phyloP scores from a whole-genome alignment of 2,888 invertebrate species.

The Amiota minor region DNA sequence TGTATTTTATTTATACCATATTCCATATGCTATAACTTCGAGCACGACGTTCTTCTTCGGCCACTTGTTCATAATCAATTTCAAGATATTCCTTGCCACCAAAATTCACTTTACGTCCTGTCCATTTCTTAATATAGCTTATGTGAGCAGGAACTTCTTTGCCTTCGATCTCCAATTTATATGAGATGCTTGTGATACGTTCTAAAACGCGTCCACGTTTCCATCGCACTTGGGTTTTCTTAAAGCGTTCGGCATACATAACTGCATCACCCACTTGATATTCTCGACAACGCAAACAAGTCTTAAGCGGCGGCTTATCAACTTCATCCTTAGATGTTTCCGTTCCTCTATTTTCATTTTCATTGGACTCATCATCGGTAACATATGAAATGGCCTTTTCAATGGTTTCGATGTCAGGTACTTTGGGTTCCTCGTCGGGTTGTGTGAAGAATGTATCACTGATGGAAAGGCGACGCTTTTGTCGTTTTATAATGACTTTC shows the following conservation, averaged over 20 bases:
- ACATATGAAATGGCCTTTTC: slow-evolving; percentile 69
- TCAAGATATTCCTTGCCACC: slow-evolving; percentile 72
- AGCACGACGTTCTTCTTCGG: slow-evolving; percentile 67
- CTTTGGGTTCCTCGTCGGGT: slow-evolving; percentile 56
- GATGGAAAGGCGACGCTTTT: slow-evolving; percentile 69
- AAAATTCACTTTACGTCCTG: slow-evolving; percentile 70
- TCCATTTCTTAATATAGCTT: slow-evolving; percentile 71
- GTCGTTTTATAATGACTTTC: slow-evolving; percentile 71
- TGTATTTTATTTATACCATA: slow-evolving; percentile 43
- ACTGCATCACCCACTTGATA: slow-evolving; percentile 70
- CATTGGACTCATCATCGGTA: slow-evolving; percentile 54
- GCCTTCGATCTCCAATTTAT: slow-evolving; percentile 70
- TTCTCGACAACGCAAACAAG: slow-evolving; percentile 68
- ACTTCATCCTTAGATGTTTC: slow-evolving; percentile 46
- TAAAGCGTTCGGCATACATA: slow-evolving; percentile 70
- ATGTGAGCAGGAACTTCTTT: slow-evolving; percentile 71
- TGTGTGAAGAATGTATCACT: slow-evolving; percentile 65
- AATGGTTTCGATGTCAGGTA: slow-evolving; percentile 66
- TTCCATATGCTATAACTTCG: slow-evolving; percentile 73
- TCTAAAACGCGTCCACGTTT: slow-evolving; percentile 68
- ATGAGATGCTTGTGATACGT: slow-evolving; percentile 72
- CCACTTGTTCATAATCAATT: slow-evolving; percentile 72
- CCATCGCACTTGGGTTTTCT: slow-evolving; percentile 71
- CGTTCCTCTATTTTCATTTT: slow-evolving; percentile 44
- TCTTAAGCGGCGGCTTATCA: slow-evolving; percentile 56